phyloP scores from a whole-genome alignment of 2,888 invertebrate species.

The Steinernema hermaphroditum region DNA sequence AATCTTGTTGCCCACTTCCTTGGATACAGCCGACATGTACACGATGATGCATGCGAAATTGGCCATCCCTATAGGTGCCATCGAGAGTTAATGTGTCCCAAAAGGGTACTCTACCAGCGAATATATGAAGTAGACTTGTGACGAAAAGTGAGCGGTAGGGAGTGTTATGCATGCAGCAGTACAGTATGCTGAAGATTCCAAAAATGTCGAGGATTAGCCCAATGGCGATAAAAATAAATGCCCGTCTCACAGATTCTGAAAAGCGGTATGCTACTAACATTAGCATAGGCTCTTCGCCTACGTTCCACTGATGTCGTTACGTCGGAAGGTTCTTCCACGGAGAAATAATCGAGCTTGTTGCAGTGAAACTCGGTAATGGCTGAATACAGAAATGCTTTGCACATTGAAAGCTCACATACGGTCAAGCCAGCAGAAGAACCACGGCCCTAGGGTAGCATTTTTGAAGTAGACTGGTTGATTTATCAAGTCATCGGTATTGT shows the following conservation, averaged over 20 bases:
- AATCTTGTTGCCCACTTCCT: slow-evolving; percentile 66
- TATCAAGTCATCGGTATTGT: slow-evolving; percentile 46
- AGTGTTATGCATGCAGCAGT: slow-evolving; percentile 53
- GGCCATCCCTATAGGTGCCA: slow-evolving; percentile 51
- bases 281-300: slow-evolving; percentile 38
- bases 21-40: slow-evolving; percentile 62
- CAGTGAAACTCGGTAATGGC: slow-evolving; percentile 59
- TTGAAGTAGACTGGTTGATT: slow-evolving; percentile 50
- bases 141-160: slow-evolving; percentile 58
- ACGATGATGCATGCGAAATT: slow-evolving; percentile 65
- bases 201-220: slow-evolving; percentile 48
- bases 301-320: slow-evolving; percentile 64
- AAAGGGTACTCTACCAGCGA: slow-evolving; percentile 53
- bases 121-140: slow-evolving; percentile 59
- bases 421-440: slow-evolving; percentile 64
- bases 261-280: background rate
- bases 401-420: slow-evolving; percentile 48
- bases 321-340: slow-evolving; percentile 60
- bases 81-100: background rate
- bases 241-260: slow-evolving; percentile 60
- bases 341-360: slow-evolving; percentile 52
- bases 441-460: slow-evolving; percentile 66
- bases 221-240: slow-evolving; percentile 57
- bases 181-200: slow-evolving; percentile 46
- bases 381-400: slow-evolving; percentile 37